Base-by-base conservation (phyloP, 2,797 vertebrate species). In the Notamacropus eugenii region DNA sequence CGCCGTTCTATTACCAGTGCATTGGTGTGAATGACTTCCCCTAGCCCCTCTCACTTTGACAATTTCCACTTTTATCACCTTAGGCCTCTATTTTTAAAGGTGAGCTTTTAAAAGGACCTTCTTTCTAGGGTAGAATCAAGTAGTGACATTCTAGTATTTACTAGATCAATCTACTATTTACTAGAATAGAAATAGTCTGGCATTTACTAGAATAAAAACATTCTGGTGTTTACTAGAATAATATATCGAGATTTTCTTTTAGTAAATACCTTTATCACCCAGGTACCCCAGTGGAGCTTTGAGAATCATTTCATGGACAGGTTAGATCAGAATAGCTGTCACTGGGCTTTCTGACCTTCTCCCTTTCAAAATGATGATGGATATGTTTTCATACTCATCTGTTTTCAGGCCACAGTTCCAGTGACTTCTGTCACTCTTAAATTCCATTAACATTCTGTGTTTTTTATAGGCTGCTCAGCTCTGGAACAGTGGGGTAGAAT, bases 261-360 rank as follows among this genome's bases (percentile, higher is more conserved):
- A 87, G 40, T 46, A 27, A 87, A 46, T 50, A 46, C 74, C 74
- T 87, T 82, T 46, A 87, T 40, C 11, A 67, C 92, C 9, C 6
- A 54, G 90, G 27, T 93, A 95, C 29, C 56, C 87, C 4, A 92
- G 0, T 91, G 54, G n/a, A 22, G 22, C 46, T 94, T 96, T 93
- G 31, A 54, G 91, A 27, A 22, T 55, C 27, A 55, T 91, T 95
- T 94, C 40, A 55, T 90, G 27, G 40, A 91, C 4, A 82, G 54
- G 54, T 95, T 95, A 93, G 55, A 40, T 91, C 74, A 87, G 92
- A 93, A 74, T 92, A 94, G 2, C 11, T 50, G 40, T 87, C 74
- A 27, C 22, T 3, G 3, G 57, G n/a, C 13, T 16, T 93, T 94
- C 50, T 93, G 57, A 91, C 92, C 50, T 13, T 87, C 74, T 87